phyloP scores from a whole-genome alignment of 2,113 vertebrate genomes.

The Microtus ochrogaster region DNA sequence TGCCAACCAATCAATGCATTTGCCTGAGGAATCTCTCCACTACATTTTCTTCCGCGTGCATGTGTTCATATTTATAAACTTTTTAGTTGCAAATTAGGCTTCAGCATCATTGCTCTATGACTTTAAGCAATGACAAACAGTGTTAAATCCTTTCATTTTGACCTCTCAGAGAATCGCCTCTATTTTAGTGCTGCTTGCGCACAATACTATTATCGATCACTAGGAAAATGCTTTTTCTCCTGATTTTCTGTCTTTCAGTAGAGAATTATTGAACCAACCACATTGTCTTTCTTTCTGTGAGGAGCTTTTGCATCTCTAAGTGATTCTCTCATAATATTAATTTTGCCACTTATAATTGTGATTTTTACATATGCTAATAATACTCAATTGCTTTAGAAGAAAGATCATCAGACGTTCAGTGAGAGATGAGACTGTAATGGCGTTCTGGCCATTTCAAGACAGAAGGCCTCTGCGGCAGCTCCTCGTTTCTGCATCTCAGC shows the following conservation, averaged over 20 bases:
- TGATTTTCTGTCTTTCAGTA: conserved; percentile 19
- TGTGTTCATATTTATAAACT: background rate
- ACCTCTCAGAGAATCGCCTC: background rate
- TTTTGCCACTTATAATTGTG: background rate
- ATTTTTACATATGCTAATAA: background rate
- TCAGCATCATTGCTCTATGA: background rate
- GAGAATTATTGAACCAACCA: background rate
- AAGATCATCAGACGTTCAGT: background rate
- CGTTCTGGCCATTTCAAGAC: background rate
- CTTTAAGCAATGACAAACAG: background rate
- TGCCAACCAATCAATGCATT: background rate
- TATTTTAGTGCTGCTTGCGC: background rate
- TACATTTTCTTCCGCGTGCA: background rate
- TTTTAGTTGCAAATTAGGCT: background rate
- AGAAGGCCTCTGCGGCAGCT: background rate
- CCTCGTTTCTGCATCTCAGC: background rate
- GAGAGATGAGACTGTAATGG: background rate
- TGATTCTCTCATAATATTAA: conserved; percentile 11
- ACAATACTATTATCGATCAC: background rate
- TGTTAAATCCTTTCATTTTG: background rate
- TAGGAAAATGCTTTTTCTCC: background rate
- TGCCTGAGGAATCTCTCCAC: background rate
- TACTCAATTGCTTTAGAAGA: background rate
- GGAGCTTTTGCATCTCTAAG: background rate
- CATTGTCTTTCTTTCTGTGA: background rate